These are phyloP conservation scores for Cygnus olor DNA, from an alignment of 2,797 vertebrate species.

Conservation along the genomic window DNA sequence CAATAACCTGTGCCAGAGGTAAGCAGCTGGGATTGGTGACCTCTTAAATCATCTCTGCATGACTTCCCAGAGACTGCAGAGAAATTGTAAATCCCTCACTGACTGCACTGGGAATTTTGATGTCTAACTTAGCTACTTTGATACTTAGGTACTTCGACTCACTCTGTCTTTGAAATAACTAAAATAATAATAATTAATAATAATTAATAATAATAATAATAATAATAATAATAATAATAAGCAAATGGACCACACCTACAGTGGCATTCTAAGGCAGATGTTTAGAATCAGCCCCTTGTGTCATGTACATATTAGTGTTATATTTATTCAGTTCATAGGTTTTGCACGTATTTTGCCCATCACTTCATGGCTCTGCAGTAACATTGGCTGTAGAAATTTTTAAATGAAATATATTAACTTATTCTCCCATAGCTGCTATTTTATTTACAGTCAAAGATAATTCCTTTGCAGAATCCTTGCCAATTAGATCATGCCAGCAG, in stretches of 20 bases:
- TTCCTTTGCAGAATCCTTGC: slow-evolving; percentile 12
- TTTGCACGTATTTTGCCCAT: background rate
- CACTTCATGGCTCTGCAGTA: background rate
- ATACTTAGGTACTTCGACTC: background rate
- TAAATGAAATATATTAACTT: background rate
- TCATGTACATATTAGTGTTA: background rate
- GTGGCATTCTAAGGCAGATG: background rate
- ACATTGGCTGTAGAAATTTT: background rate
- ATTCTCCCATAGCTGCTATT: background rate
- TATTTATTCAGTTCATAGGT: background rate
- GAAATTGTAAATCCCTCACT: background rate
- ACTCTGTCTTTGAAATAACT: background rate
- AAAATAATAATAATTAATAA: too few relatives aligned
- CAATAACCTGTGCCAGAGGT: background rate
- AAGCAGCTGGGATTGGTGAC: background rate
- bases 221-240: too few relatives aligned
- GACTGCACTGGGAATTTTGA: background rate
- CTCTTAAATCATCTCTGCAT: background rate
- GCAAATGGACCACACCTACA: background rate
- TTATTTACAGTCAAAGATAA: slow-evolving; percentile 8
- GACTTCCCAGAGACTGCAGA: background rate
- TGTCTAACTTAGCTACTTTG: background rate
- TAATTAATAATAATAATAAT: too few relatives aligned
- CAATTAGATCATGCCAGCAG: slow-evolving; percentile 11
- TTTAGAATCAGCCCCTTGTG: background rate